Evolutionary conservation across 2,888 invertebrate genomes (phyloP).

Genomic region (Drosophila neutralis): DNA sequence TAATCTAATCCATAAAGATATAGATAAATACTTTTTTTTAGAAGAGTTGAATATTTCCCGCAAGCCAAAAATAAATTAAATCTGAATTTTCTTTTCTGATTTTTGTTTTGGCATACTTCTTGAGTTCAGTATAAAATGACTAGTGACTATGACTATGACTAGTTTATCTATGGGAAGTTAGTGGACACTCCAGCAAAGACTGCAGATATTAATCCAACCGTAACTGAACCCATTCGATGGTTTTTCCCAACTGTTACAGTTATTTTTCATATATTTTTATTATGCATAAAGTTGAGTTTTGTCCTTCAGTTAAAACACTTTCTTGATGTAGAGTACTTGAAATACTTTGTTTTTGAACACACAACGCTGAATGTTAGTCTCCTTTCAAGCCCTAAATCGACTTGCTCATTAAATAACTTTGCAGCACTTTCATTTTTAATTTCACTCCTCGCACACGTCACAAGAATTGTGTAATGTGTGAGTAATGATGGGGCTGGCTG

Average conservation of each 20-base stretch:
- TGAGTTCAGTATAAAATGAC: not conserved
- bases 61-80: not conserved
- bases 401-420: not conserved
- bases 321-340: not conserved
- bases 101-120: not conserved
- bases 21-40: not conserved
- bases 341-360: not conserved
- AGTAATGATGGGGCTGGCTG: slow-evolving; percentile 26
- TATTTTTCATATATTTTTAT: too few species aligned
- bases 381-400: not conserved
- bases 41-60: not conserved
- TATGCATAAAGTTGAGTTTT: too few species aligned
- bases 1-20: not conserved
- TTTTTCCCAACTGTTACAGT: not conserved
- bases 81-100: not conserved
- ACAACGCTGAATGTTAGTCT: not conserved
- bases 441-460: not conserved
- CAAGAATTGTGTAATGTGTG: slow-evolving; percentile 24
- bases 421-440: not conserved
- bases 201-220: not conserved
- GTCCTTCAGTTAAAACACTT: not conserved
- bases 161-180: not conserved
- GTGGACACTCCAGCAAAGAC: not conserved
- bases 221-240: not conserved
- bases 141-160: not conserved